A percentile compares a stretch with the other conserved stretches of the same genome.
Evolutionary conservation across 2,113 vertebrate species (phyloP).

Genomic region (Xenopus borealis): DNA sequence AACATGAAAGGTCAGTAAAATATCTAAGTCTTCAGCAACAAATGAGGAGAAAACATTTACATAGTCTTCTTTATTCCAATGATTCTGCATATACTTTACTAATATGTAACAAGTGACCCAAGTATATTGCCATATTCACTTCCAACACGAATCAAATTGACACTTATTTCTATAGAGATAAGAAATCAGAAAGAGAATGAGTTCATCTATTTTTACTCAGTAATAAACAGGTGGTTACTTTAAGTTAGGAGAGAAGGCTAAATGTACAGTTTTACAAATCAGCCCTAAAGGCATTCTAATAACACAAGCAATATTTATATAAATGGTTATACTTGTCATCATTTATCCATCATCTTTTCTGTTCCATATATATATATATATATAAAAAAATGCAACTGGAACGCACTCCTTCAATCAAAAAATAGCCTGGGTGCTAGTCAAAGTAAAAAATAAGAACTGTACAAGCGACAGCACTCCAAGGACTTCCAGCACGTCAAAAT

Average conservation of each 20-base stretch:
- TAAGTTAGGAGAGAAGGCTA: neutral
- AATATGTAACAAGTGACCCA: slow-evolving; percentile 22
- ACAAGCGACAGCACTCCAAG: too few relatives aligned
- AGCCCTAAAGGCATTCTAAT: too few relatives aligned
- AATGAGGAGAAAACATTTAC: slow-evolving; percentile 44
- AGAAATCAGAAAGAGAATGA: neutral
- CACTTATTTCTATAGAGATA: slow-evolving; percentile 15
- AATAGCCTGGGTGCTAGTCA: too few relatives aligned
- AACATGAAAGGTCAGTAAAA: slow-evolving; percentile 46
- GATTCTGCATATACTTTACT: slow-evolving; percentile 7
- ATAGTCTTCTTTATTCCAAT: slow-evolving; percentile 36
- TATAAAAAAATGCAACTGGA: too few relatives aligned
- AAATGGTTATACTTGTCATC: too few relatives aligned
- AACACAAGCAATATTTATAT: too few relatives aligned
- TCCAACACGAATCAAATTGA: slow-evolving; percentile 3
- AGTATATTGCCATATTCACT: slow-evolving; percentile 12
- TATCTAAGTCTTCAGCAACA: slow-evolving; percentile 17
- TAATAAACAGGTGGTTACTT: neutral
- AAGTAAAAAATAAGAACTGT: too few relatives aligned
- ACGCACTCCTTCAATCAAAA: too few relatives aligned
- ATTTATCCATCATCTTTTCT: too few relatives aligned
- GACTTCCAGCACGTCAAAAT: too few relatives aligned
- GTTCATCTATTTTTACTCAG: neutral
- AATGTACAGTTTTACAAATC: neutral
- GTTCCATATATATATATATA: too few relatives aligned